These are phyloP conservation scores for Ischnura elegans DNA, from an alignment of 2,888 invertebrate species.

Conservation along the genomic window DNA sequence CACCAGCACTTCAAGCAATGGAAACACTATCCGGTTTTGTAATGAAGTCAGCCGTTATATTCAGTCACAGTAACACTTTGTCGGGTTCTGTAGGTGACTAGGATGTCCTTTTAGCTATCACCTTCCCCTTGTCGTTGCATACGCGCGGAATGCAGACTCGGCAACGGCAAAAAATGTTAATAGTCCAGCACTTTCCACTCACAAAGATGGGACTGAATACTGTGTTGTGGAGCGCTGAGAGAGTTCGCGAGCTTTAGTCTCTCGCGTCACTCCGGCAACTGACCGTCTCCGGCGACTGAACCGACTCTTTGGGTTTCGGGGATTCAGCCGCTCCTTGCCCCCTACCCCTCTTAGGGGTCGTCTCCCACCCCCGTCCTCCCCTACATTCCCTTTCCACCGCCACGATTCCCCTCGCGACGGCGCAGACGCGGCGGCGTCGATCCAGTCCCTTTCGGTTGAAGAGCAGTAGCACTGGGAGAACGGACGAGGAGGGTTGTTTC, in stretches of 20 bases:
- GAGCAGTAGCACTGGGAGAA: constrained; percentile 34
- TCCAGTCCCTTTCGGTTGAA: neutral
- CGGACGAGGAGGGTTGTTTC: constrained; percentile 9
- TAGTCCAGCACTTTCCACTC: neutral
- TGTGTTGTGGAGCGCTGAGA: neutral
- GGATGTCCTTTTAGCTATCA: no score
- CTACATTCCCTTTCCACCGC: neutral
- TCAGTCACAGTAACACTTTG: neutral
- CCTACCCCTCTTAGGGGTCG: constrained; percentile 5
- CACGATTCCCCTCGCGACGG: constrained; percentile 19
- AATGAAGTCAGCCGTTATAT: neutral
- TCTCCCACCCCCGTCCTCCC: neutral
- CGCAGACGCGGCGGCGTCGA: constrained; percentile 66
- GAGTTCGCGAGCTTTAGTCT: constrained; percentile 30
- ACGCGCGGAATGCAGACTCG: no score
- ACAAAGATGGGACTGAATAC: neutral
- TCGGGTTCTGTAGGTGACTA: neutral
- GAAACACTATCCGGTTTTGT: neutral
- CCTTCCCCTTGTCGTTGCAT: no score
- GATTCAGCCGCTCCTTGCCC: constrained; percentile 13
- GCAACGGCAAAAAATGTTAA: neutral
- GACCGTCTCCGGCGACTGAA: constrained; percentile 59
- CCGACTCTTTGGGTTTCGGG: constrained; percentile 51
- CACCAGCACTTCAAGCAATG: neutral
- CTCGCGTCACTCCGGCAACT: constrained; percentile 45